A percentile compares a stretch with the other conserved stretches of the same genome.
Conservation (phyloP, 2,113 vertebrate genomes). For the Austrofundulus limnaeus region DNA sequence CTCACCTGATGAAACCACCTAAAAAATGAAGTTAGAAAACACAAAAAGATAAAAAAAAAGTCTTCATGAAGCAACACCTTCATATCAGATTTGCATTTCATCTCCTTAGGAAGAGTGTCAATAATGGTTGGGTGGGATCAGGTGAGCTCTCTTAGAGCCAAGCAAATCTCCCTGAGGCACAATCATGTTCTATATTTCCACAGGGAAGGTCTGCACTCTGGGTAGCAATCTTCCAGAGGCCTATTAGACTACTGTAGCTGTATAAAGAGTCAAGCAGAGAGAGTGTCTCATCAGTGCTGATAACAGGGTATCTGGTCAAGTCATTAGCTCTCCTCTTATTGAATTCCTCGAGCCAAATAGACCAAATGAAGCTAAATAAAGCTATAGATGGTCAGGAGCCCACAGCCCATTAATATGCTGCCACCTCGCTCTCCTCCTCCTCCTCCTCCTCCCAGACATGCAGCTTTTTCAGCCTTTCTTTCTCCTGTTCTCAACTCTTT, state of each 20-base stretch:
- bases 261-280: constrained; percentile 73
- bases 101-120: constrained; percentile 62
- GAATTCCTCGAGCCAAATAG: constrained; percentile 72
- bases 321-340: constrained; percentile 77
- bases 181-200: constrained; percentile 70
- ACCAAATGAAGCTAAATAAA: constrained; percentile 73
- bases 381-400: constrained; percentile 59
- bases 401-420: constrained; percentile 70
- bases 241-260: constrained; percentile 74
- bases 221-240: constrained; percentile 61
- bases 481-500: constrained; percentile 19
- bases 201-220: constrained; percentile 56
- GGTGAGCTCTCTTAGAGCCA: constrained; percentile 49
- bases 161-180: constrained; percentile 62
- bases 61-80: neutral
- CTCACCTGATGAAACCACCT: constrained; percentile 57
- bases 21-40: constrained; percentile 45
- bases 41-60: constrained; percentile 37
- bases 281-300: constrained; percentile 77
- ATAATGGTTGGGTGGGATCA: constrained; percentile 70
- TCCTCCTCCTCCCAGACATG: constrained; percentile 26
- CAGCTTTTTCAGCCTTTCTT: constrained; percentile 17
- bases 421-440: constrained; percentile 45
- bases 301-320: constrained; percentile 81
- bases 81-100: constrained; percentile 39